phyloP scores from a whole-genome alignment of 2,888 invertebrate species.

The Drosophila siamana region DNA sequence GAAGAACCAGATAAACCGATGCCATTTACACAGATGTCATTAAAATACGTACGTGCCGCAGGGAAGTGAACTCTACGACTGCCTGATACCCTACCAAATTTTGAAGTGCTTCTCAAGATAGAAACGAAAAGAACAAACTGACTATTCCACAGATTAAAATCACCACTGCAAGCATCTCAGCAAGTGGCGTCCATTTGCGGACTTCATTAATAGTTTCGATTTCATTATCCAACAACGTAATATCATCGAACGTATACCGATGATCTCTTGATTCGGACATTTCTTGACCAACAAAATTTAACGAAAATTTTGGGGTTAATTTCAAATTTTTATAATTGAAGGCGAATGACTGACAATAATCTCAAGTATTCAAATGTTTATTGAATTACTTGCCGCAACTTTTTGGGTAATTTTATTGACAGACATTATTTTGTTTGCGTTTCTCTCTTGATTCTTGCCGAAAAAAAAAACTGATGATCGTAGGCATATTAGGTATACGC shows the following conservation, averaged over 20 bases:
- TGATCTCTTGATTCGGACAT: not conserved
- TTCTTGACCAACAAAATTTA: not conserved
- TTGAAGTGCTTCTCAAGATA: not conserved
- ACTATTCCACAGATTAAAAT: conserved; percentile 25
- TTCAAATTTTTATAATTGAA: not conserved
- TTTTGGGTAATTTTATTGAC: not conserved
- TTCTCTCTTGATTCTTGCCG: not conserved
- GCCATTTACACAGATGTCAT: conserved; percentile 15
- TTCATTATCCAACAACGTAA: not conserved
- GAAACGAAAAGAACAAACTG: not conserved
- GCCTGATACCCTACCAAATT: not conserved
- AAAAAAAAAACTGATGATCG: conserved; percentile 1
- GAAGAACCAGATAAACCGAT: conserved; percentile 20
- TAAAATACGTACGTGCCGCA: not conserved
- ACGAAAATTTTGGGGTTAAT: not conserved
- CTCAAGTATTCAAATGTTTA: conserved; percentile 1
- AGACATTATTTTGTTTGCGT: not conserved
- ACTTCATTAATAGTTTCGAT: conserved; percentile 15
- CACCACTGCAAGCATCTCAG: conserved; percentile 27
- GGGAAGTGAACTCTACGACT: not conserved
- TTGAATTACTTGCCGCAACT: not conserved
- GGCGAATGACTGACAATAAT: conserved; percentile 20
- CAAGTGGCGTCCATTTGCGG: conserved; percentile 38
- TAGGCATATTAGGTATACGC: conserved; percentile 6
- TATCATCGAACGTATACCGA: not conserved